phyloP scores from a whole-genome alignment of 2,113 vertebrate species.

The Blennius ocellaris region DNA sequence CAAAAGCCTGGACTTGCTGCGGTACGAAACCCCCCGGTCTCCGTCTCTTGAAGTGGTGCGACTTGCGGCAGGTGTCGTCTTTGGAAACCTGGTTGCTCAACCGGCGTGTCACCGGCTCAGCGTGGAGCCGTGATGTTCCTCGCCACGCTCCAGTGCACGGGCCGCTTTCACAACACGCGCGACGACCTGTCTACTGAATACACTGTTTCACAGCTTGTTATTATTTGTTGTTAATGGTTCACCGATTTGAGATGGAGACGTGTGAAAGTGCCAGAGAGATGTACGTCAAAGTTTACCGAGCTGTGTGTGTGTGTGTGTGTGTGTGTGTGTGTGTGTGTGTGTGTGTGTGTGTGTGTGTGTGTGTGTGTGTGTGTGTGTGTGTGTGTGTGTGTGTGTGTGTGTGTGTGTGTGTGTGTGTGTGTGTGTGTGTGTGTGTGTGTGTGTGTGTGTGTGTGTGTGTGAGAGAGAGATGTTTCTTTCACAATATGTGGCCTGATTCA shows the following conservation, averaged over 20 bases:
- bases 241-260: slow-evolving; percentile 69
- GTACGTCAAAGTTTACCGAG: background rate
- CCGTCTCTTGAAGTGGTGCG: too few relatives aligned
- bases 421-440: background rate
- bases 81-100: slow-evolving; percentile 54
- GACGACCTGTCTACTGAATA: slow-evolving; percentile 67
- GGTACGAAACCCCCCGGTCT: too few relatives aligned
- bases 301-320: background rate
- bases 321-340: too few relatives aligned
- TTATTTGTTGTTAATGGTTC: slow-evolving; percentile 85
- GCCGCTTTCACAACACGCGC: slow-evolving; percentile 74
- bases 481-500: too few relatives aligned
- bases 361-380: too few relatives aligned
- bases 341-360: background rate
- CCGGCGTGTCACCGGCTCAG: slow-evolving; percentile 41
- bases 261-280: slow-evolving; percentile 55
- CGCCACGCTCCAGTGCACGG: slow-evolving; percentile 59
- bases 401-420: too few relatives aligned
- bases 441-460: too few relatives aligned
- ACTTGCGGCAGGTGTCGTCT: too few relatives aligned
- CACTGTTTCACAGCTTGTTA: slow-evolving; percentile 77
- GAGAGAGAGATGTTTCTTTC: too few relatives aligned
- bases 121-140: slow-evolving; percentile 60
- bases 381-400: background rate
- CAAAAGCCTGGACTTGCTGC: too few relatives aligned